These are phyloP conservation scores for Butorides virescens DNA, from an alignment of 2,113 vertebrate genomes.

Conservation along the genomic window DNA sequence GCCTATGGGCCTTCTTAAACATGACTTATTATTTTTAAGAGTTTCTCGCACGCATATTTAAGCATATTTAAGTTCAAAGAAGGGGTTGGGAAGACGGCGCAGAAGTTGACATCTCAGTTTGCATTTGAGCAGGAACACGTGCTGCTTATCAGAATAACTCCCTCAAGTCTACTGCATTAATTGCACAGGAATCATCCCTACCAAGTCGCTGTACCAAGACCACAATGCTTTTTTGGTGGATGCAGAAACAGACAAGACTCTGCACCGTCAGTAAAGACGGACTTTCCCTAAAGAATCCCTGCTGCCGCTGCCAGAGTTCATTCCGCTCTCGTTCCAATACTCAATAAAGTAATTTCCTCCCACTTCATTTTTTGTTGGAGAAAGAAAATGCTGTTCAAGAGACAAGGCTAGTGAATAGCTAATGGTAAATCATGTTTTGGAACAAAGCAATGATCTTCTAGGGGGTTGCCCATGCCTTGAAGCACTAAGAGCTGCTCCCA, in stretches of 20 bases:
- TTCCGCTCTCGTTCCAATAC: not conserved
- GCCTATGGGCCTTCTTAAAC: not conserved
- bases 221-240: not conserved
- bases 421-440: not conserved
- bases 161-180: not conserved
- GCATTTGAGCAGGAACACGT: not conserved
- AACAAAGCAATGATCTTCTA: not conserved
- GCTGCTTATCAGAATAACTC: not conserved
- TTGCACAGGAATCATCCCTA: not conserved
- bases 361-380: not conserved
- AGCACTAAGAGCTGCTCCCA: not conserved
- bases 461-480: not conserved
- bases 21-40: not conserved
- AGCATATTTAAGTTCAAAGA: not conserved
- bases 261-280: not conserved
- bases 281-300: not conserved
- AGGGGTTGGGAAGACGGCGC: fast-evolving
- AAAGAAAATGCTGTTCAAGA: not conserved
- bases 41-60: not conserved
- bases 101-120: not conserved
- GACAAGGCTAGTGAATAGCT: not conserved
- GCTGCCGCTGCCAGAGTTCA: not conserved
- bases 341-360: not conserved
- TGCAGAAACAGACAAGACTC: not conserved
- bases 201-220: not conserved